Conservation (phyloP, 2,797 vertebrate genomes). For the Lerista edwardsae region DNA sequence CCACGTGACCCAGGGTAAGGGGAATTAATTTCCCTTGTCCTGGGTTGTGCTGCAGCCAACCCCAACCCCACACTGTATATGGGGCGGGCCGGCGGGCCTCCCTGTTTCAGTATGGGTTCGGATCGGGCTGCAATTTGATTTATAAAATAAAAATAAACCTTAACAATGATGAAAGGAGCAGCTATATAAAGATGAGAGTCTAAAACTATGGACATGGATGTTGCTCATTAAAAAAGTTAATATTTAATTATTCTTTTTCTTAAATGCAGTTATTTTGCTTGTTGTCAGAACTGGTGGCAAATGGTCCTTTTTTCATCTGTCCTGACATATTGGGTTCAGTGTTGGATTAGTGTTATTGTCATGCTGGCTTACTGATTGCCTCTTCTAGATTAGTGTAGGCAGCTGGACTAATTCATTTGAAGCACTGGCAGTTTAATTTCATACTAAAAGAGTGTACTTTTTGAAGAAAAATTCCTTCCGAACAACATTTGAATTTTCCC, state of each 20-base stretch:
- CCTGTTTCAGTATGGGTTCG: too few species aligned
- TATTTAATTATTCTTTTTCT: neutral
- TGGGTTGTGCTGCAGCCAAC: too few species aligned
- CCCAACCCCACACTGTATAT: too few species aligned
- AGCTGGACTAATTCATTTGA: constrained; percentile 39
- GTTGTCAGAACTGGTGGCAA: neutral
- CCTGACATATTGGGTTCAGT: neutral
- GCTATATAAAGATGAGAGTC: neutral
- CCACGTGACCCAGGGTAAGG: too few species aligned
- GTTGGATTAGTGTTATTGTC: constrained; percentile 30
- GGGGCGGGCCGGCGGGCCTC: too few species aligned
- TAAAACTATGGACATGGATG: neutral
- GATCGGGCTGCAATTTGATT: too few species aligned
- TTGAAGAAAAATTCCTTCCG: constrained; percentile 15
- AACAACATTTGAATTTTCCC: constrained; percentile 20
- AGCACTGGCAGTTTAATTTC: neutral
- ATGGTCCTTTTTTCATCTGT: constrained; percentile 11
- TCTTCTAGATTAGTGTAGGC: constrained; percentile 21
- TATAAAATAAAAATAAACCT: constrained; percentile 5
- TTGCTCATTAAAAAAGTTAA: neutral
- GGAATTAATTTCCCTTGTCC: too few species aligned
- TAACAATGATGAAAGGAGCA: neutral
- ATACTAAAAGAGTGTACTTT: neutral
- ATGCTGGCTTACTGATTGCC: constrained; percentile 7
- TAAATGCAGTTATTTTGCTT: neutral